Evolutionary conservation across 2,797 vertebrate genomes (phyloP).

Genomic region (Gallirallus australis): DNA sequence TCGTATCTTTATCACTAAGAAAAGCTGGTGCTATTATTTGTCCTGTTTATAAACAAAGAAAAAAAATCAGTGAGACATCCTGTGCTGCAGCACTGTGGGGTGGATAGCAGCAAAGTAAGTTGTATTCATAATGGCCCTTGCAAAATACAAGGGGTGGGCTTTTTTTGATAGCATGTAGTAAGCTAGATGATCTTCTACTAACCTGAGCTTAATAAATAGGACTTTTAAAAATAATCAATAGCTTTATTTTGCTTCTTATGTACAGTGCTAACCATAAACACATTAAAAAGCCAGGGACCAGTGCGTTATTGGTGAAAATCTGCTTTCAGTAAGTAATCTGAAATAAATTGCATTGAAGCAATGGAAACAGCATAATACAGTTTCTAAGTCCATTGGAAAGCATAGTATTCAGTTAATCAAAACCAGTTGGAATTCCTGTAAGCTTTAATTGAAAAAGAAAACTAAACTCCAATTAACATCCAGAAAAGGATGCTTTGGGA

Average conservation of each 20-base stretch:
- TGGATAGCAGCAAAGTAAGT: not conserved
- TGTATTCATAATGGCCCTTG: not conserved
- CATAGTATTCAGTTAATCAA: not conserved
- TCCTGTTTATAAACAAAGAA: not conserved
- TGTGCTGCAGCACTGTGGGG: not conserved
- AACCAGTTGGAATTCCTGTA: not conserved
- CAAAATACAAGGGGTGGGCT: not conserved
- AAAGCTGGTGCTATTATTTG: not conserved
- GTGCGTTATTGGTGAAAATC: not conserved
- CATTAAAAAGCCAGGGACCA: not conserved
- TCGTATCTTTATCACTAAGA: not conserved
- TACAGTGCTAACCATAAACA: not conserved
- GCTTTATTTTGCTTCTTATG: not conserved
- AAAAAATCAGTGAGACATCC: not conserved
- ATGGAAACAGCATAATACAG: not conserved
- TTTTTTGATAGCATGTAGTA: not conserved
- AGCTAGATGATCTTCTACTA: not conserved
- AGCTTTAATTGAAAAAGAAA: not conserved
- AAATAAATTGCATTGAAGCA: not conserved
- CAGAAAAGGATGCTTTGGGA: not conserved
- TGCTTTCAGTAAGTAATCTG: not conserved
- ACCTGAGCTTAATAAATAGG: not conserved
- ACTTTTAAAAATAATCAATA: not conserved
- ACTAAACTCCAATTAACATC: not conserved
- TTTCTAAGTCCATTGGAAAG: not conserved